Conservation (phyloP, 2,888 invertebrate species). For the Tipula unca region DNA sequence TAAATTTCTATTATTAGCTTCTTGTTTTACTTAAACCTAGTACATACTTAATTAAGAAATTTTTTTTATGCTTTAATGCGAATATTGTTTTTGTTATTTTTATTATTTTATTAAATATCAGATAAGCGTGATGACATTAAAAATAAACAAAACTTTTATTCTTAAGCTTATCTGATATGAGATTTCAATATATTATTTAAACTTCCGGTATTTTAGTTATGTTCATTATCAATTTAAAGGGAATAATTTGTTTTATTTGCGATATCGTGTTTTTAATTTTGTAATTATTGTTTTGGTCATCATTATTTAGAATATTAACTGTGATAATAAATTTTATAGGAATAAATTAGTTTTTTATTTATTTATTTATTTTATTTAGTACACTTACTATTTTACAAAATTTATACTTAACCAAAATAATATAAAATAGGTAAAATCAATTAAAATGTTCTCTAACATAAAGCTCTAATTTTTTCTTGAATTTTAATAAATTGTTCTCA, state of each 20-base stretch:
- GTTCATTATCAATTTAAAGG: neutral
- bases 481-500: too few species aligned
- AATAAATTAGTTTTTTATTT: neutral
- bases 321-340: neutral
- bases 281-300: neutral
- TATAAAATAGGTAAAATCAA: too few species aligned
- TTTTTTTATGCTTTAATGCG: neutral
- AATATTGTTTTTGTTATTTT: neutral
- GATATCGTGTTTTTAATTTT: neutral
- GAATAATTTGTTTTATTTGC: neutral
- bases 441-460: too few species aligned
- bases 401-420: too few species aligned
- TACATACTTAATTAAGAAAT: slow-evolving; percentile 1
- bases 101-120: neutral
- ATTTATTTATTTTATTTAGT: too few species aligned
- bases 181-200: neutral
- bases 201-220: neutral
- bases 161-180: neutral
- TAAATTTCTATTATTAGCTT: neutral
- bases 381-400: too few species aligned
- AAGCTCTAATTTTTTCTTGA: too few species aligned
- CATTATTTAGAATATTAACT: neutral
- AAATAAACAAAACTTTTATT: neutral
- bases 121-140: neutral
- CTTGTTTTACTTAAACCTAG: neutral